Base-by-base conservation (phyloP, 1,140 invertebrate species). In the Contarinia nasturtii region DNA sequence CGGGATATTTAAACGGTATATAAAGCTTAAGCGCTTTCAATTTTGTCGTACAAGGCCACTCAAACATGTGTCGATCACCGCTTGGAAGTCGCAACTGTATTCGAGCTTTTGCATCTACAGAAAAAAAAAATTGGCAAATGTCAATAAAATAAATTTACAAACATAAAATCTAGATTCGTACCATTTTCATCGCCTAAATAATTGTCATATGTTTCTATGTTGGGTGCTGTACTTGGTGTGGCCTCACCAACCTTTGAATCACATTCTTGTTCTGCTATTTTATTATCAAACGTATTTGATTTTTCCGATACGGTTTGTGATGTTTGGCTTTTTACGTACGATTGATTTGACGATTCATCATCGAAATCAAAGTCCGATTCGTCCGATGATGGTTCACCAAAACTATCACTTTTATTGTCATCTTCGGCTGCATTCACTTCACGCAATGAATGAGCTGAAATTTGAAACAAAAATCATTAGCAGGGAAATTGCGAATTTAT, bases 11-110 rank as follows among this genome's bases (percentile, higher is more conserved):
- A 56, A 59, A 54, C 1, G 33, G 43, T 18, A 63, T 60, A 47
- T 63, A 63, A 0, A 57, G 48, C 21, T 56, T 51, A n/a, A 63
- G 42, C 2, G 53, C 58, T 21, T 55, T 47, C 33, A 63, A 37
- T 45, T 57, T 56, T 4, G 59, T 63, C 47, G 61, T 54, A 15
- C 59, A 61, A 0, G 61, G 61, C 60, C 60, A 63, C 42, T 59
- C 57, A 44, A 63, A 45, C 45, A 61, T 56, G 10, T 61, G 55
- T n/a, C 58, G 53, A 41, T 63, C 59, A 37, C 62, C 60, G 41
- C 59, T 54, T 7, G 60, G 51, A 17, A 63, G 46, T 11, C 60
- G 55, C 49, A 63, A 34, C 48, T 57, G 59, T 2, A 63, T 38
- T 1, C 54, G 55, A 2, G 60, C 60, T 15, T 58, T 1, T 45